These are phyloP conservation scores for Vireo altiloquus DNA, from an alignment of 2,113 vertebrate genomes.

Conservation along the genomic window DNA sequence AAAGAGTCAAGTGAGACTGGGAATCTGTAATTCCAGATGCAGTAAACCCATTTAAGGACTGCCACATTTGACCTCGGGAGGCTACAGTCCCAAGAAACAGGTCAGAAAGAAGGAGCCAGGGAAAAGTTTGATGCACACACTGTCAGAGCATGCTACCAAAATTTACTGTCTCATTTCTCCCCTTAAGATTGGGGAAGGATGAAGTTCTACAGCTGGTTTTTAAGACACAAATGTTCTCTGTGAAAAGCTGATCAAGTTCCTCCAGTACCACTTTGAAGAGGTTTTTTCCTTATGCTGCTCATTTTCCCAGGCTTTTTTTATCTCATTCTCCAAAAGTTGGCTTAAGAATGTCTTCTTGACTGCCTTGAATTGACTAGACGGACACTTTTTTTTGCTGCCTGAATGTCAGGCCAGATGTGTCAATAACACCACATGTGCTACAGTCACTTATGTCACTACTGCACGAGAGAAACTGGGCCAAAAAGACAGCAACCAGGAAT, in stretches of 20 bases:
- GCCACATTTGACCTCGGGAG: fast-evolving
- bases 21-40: not conserved
- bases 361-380: not conserved
- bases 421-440: not conserved
- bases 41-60: not conserved
- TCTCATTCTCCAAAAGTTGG: not conserved
- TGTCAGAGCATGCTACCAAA: not conserved
- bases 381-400: not conserved
- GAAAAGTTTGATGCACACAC: not conserved
- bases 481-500: not conserved
- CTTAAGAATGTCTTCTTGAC: not conserved
- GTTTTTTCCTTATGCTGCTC: not conserved
- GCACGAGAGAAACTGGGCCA: not conserved
- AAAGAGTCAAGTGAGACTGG: not conserved
- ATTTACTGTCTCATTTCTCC: not conserved
- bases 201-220: not conserved
- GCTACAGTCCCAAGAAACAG: not conserved
- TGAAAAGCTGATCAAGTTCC: not conserved
- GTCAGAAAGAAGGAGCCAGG: not conserved
- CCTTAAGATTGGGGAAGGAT: not conserved
- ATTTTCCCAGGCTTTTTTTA: not conserved
- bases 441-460: not conserved
- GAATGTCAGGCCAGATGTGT: not conserved
- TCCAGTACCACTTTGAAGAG: not conserved
- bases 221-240: not conserved